Conservation (phyloP, 2,113 vertebrate genomes). For the Cryptomyrus ogoouensis region DNA sequence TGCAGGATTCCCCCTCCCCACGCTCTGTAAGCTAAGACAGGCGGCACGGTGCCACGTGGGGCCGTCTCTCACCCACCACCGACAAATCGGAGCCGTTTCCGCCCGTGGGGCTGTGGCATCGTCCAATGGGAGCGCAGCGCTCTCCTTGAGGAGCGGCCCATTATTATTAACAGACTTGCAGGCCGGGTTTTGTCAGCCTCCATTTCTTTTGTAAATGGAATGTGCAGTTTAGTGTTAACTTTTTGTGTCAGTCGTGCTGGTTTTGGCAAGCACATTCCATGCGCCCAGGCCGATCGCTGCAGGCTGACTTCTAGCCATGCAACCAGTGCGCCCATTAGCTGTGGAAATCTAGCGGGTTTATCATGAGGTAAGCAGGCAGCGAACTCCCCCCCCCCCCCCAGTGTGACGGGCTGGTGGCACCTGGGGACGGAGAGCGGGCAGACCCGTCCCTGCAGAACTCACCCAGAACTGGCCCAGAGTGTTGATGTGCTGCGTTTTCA, state of each 20-base stretch:
- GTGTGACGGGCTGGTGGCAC: neutral
- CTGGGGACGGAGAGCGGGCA: neutral
- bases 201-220: constrained; percentile 35
- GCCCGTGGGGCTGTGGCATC: neutral
- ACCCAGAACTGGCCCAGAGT: constrained; percentile 98
- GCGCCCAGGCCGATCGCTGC: constrained; percentile 23
- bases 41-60: neutral
- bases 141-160: constrained; percentile 24
- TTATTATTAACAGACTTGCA: constrained; percentile 28
- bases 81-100: neutral
- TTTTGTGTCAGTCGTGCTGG: constrained; percentile 23
- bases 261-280: constrained; percentile 28
- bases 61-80: neutral
- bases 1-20: constrained; percentile 48
- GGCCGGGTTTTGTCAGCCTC: constrained; percentile 20
- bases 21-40: constrained; percentile 31
- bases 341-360: neutral
- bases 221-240: constrained; percentile 22
- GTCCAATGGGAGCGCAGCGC: constrained; percentile 4
- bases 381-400: no score
- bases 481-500: constrained; percentile 96
- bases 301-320: constrained; percentile 19
- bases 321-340: constrained; percentile 24
- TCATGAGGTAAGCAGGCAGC: neutral
- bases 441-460: constrained; percentile 32